Conservation (phyloP, 2,113 vertebrate genomes). For the Chionomys nivalis region DNA sequence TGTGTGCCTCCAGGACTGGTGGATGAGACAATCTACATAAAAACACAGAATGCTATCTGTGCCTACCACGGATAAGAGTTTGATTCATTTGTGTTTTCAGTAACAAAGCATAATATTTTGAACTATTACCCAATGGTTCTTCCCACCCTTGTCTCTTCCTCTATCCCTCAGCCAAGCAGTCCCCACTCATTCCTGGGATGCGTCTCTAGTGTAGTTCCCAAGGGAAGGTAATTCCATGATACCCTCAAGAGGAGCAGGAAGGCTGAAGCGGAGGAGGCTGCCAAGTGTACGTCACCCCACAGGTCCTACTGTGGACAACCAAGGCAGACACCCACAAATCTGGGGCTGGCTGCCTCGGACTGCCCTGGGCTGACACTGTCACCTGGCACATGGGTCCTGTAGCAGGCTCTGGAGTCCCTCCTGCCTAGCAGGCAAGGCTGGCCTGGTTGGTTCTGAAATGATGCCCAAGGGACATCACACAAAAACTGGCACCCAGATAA, state of each 20-base stretch:
- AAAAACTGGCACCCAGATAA: too few relatives aligned
- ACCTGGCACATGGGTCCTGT: fast-evolving
- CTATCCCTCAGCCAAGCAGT: background rate
- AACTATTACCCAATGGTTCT: background rate
- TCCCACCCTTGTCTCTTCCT: conserved; percentile 5
- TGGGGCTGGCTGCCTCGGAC: background rate
- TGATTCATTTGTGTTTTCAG: background rate
- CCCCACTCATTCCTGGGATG: background rate
- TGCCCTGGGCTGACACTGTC: background rate
- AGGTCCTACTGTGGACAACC: background rate
- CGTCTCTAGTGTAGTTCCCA: background rate
- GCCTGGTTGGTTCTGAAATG: background rate
- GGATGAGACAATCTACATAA: background rate
- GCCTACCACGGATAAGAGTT: background rate
- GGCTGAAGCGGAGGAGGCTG: background rate
- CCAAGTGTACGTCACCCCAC: background rate
- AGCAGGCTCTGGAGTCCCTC: background rate
- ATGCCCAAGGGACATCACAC: background rate
- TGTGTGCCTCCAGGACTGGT: background rate
- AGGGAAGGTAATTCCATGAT: background rate
- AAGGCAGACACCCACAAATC: background rate
- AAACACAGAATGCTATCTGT: background rate
- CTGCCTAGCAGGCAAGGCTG: background rate
- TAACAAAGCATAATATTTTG: background rate
- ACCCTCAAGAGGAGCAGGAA: background rate